phyloP scores from a whole-genome alignment of 2,888 invertebrate genomes.

The Plebejus melissa region DNA sequence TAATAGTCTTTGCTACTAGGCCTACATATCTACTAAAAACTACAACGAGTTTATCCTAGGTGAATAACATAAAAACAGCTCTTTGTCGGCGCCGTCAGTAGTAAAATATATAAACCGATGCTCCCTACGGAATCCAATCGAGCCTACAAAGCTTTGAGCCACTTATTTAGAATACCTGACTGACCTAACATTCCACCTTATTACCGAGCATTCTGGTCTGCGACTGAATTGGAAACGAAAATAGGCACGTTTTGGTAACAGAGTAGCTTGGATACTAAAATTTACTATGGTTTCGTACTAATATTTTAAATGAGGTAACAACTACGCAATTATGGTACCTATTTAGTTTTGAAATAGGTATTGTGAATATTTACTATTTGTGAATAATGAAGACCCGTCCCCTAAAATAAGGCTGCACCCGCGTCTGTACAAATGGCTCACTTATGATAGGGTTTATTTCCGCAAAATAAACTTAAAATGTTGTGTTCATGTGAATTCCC shows the following conservation, averaged over 20 bases:
- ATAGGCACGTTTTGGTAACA: not conserved
- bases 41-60: not conserved
- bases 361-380: too few species aligned
- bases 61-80: not conserved
- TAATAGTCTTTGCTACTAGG: not conserved
- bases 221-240: slow-evolving; percentile 33
- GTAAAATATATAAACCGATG: slow-evolving; percentile 28
- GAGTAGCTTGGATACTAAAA: not conserved
- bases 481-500: too few species aligned
- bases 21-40: not conserved
- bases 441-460: too few species aligned
- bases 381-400: too few species aligned
- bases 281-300: too few species aligned
- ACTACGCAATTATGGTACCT: too few species aligned
- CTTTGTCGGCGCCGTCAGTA: not conserved
- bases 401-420: too few species aligned
- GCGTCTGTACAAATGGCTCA: too few species aligned
- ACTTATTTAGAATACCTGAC: slow-evolving; percentile 58
- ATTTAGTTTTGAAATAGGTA: too few species aligned
- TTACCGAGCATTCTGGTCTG: slow-evolving; percentile 33
- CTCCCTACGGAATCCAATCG: slow-evolving; percentile 55
- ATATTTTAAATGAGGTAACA: too few species aligned
- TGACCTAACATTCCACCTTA: slow-evolving; percentile 24
- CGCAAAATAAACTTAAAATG: too few species aligned
- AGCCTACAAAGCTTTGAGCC: slow-evolving; percentile 61